Conservation (phyloP, 2,888 invertebrate species). For the Lochmaea capreae region DNA sequence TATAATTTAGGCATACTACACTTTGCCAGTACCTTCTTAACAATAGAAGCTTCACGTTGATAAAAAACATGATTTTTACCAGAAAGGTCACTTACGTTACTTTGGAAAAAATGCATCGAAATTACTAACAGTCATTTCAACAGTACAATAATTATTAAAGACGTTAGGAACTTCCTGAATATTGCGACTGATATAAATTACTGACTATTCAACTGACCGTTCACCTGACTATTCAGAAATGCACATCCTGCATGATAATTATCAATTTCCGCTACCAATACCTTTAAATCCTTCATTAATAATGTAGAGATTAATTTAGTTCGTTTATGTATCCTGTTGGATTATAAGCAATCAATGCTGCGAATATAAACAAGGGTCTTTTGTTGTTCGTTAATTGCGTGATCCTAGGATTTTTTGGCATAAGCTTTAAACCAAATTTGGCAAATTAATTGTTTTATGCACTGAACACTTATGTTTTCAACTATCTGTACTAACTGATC, state of each 20-base stretch:
- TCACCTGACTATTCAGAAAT: conserved; percentile 3
- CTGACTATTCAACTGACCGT: background rate
- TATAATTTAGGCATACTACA: too few species aligned
- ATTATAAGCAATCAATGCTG: conserved; percentile 1
- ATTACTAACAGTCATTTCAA: background rate
- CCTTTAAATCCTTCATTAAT: conserved; percentile 1
- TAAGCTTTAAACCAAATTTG: background rate
- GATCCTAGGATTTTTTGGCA: background rate
- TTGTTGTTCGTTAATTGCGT: background rate
- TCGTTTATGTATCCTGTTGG: background rate
- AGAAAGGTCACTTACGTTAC: too few species aligned
- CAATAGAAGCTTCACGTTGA: too few species aligned
- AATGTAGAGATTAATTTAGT: background rate
- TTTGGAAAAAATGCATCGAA: too few species aligned
- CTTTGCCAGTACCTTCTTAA: too few species aligned
- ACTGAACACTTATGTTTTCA: too few species aligned
- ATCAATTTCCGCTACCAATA: conserved; percentile 3
- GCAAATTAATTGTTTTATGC: too few species aligned
- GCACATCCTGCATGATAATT: conserved; percentile 3
- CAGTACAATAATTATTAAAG: background rate
- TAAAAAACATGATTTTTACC: too few species aligned
- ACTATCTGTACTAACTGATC: too few species aligned
- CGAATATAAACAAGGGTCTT: background rate
- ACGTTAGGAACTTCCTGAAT: background rate
- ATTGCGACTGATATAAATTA: background rate